Base-by-base conservation (phyloP, 2,888 invertebrate species). In the Thymelicus sylvestris region DNA sequence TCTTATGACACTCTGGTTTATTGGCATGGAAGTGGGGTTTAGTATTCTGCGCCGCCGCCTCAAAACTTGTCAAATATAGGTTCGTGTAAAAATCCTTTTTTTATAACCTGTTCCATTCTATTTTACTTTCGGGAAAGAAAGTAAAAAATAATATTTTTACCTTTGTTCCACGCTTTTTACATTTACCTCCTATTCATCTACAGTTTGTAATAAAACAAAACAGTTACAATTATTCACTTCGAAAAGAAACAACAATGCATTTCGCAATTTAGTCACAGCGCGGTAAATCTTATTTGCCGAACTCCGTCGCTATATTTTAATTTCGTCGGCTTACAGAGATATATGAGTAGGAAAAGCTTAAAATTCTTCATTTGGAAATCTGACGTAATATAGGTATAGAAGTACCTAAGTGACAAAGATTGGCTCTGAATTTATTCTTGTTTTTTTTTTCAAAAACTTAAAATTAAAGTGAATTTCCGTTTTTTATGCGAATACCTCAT, bases 251-350 rank as follows among this genome's bases (percentile, higher is more conserved):
- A 52, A 52, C 55, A 55, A 24, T 55, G 24, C 55, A 24, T 24
- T 12, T 24, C 52, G 24, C 55, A 55, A 55, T 55, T 55, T 24
- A 55, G 55, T 12, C 55, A 55, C 55, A 12, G 24, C 19, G 24
- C 55, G 24, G 55, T 55, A 55, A 55, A 24, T 55, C 55, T 55
- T 55, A 55, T 55, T 55, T 24, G 55, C 24, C 55, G 31, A 24
- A 24, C 19, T 52, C 52, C 24, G 55, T 24, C 55, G 55, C 55
- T 31, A 55, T 44, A 15, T 13, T 57, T 57, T 66, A 66, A 66
- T 66, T 66, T 57, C 57, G 44, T 57, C 24, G 66, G 57, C 66
- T 66, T 55, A 64, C 31, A 5, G 10, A 48, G 50, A 38, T 31
- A 31, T 50, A 38, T 50, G n/a, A 64, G 5, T 3, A 31, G 50